Evolutionary conservation across 1,140 invertebrate species (phyloP).

Genomic region (Bombus soroeensis): DNA sequence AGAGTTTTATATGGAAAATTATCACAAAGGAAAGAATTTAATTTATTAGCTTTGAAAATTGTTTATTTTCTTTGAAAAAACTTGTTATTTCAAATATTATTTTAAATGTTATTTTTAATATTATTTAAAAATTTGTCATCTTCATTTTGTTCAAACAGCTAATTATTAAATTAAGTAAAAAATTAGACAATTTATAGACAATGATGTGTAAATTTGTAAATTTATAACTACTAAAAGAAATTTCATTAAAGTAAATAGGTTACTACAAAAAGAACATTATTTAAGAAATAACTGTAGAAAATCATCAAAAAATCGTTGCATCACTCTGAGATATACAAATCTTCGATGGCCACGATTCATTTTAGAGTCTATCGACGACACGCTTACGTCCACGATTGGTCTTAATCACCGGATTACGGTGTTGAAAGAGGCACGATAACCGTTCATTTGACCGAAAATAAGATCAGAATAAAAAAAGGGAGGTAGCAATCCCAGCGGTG

Average conservation of each 20-base stretch:
- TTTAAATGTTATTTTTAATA: no score
- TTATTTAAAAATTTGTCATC: no score
- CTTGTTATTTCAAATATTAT: no score
- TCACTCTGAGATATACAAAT: not conserved
- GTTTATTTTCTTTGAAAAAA: not conserved
- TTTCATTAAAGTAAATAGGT: not conserved
- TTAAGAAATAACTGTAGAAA: no score
- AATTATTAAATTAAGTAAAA: not conserved
- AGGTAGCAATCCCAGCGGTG: not conserved
- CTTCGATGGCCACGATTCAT: not conserved
- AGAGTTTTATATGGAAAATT: not conserved
- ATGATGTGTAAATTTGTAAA: not conserved
- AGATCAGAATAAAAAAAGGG: not conserved
- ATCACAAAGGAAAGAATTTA: not conserved
- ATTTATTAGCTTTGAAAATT: not conserved
- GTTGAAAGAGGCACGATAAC: not conserved
- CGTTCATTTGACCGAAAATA: slow-evolving; percentile 43
- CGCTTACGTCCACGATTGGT: not conserved
- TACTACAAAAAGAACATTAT: no score
- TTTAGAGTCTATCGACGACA: not conserved
- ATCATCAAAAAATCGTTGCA: not conserved
- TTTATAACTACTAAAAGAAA: not conserved
- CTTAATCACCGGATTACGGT: slow-evolving; percentile 10
- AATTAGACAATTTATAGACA: not conserved
- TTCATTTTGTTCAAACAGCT: not conserved